Evolutionary conservation across 2,888 invertebrate species (phyloP), one percentile per base, ranked within the genome.

Genomic region (Eupithecia abbreviata): DNA sequence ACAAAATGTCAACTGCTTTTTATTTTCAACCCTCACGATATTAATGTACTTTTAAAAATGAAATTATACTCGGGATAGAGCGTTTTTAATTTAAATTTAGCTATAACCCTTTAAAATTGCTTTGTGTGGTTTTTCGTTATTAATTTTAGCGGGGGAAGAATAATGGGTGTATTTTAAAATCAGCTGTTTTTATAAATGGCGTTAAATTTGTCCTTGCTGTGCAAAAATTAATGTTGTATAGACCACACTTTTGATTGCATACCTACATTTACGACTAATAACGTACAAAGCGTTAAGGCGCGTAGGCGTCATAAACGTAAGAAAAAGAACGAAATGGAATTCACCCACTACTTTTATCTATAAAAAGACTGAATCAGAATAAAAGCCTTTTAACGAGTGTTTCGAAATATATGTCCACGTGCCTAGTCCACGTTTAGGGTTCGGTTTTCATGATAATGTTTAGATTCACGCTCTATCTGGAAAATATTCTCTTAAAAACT

Each of bases 1-100:
- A 84, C 84, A 84, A 85, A 86, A 85, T 85, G 84, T 84, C 81
- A 83, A 82, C 83, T 75, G 77, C 12, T 72, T 75, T 81, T 78
- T 75, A 70, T 77, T 79, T 74, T 74, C 74, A 73, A 58, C 51
- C 49, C 72, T 55, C 67, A 65, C 69, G 58, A 42, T 76, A 73
- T 79, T 72, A 73, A 78, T 74, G 67, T 72, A 45, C 51, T 76
- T 76, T 78, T 73, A 42, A 71, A 75, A 75, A 75, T 73, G 30
- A 72, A 73, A 71, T 73, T 71, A 70, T 73, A 72, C 47, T 49
- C 13, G 65, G 43, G 10, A 15, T 15, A 72, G 45, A 70, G 55
- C 72, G 69, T 69, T 72, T 66, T 72, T 72, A 42, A 69, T 72
- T 66, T 47, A 66, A 72, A 66, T 73, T 55, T 45, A 70, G 18